phyloP scores from a whole-genome alignment of 2,888 invertebrate species.

The Aphidius colemani region DNA sequence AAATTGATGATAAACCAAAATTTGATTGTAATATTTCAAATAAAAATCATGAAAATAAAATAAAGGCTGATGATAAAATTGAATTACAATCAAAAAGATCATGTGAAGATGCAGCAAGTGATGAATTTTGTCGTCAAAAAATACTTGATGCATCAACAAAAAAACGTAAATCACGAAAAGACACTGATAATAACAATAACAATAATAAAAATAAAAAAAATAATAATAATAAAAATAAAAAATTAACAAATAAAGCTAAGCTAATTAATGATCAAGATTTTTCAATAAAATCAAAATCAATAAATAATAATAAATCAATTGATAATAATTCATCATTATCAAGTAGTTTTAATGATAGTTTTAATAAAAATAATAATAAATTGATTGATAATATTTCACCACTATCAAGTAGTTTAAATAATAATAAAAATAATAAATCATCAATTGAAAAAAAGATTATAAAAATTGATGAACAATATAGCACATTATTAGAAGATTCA shows the following conservation, averaged over 20 bases:
- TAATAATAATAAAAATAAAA: conserved; percentile 1
- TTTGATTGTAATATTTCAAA: conserved; percentile 41
- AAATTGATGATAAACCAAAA: conserved; percentile 44
- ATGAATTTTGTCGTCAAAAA: conserved; percentile 49
- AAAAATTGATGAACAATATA: no score
- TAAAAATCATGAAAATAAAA: conserved; percentile 19
- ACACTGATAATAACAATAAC: conserved; percentile 37
- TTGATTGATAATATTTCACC: no score
- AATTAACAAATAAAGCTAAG: background rate
- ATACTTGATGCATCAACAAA: conserved; percentile 44
- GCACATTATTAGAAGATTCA: conserved; percentile 20
- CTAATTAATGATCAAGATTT: no score
- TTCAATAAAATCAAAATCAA: no score
- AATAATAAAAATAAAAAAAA: conserved; percentile 6
- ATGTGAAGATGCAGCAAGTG: conserved; percentile 49
- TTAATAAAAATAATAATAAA: no score
- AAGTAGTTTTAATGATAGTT: no score
- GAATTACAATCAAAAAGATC: conserved; percentile 47
- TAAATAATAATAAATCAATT: no score
- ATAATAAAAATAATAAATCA: no score
- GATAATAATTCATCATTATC: no score
- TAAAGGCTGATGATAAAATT: conserved; percentile 24
- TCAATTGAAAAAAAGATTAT: no score
- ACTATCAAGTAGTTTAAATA: no score
- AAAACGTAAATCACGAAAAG: conserved; percentile 61